Base-by-base conservation (phyloP, 2,797 vertebrate genomes). In the Ispidina lecontei region DNA sequence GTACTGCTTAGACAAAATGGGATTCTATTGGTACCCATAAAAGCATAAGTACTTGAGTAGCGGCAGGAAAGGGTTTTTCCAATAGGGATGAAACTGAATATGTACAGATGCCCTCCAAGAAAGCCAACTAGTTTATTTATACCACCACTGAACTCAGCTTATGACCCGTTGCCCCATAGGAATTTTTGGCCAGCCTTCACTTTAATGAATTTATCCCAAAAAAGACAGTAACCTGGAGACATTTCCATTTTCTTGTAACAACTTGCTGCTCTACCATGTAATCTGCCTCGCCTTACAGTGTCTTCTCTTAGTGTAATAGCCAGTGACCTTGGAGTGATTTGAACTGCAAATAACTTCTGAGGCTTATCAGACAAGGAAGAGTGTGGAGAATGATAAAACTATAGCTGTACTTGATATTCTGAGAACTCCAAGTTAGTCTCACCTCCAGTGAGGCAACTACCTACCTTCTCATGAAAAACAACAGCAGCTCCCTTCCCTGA, bases 321-420 rank as follows among this genome's bases (percentile, higher is more conserved):
- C 69, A 58, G 84, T 22, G 46, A 94, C 78, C 79, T 95, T 67
- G 91, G 80, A 94, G 90, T 73, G 55, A 90, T 78, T 90, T 92
- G 84, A 94, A 95, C 93, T 91, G 90, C 84, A 89, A 94, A 93
- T 78, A 90, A 92, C 54, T 95, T 93, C 89, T 94, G 56, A n/a
- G 51, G 64, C 83, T 84, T 94, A 93, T 95, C 95, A 94, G 84
- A 91, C 46, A 44, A 91, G 73, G 84, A 93, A 80, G 13, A 12
- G 52, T 17, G 35, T 88, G 46, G 23, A 96, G 89, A 77, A 91
- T 87, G 60, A 94, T 95, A 96, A 95, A 95, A 92, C 62, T 76
- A 68, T 92, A 91, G 71, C 76, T 93, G 82, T 82, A 89, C 69
- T 77, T 72, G 82, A 94, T 84, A 91, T 76, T 71, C 62, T 68